Conservation (phyloP, 1,140 invertebrate species). For the Agrypnia vestita region DNA sequence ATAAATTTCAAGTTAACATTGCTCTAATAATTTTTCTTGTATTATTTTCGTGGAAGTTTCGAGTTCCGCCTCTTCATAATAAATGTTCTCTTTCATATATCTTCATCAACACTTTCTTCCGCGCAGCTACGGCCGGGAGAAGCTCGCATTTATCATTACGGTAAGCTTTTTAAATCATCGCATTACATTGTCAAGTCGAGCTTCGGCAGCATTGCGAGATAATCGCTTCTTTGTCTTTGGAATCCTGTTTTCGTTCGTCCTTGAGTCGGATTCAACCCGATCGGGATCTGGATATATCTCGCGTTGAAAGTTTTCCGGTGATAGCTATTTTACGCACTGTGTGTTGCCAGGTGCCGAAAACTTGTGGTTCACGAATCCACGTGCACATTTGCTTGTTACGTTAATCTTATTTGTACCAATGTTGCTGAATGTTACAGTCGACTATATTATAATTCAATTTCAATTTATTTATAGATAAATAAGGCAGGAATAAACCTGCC, state of each 20-base stretch:
- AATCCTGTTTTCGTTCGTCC: slow-evolving; percentile 27
- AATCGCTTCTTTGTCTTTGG: slow-evolving; percentile 35
- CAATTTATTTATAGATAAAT: too few relatives aligned
- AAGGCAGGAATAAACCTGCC: too few relatives aligned
- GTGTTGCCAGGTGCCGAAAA: slow-evolving; percentile 2
- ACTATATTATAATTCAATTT: too few relatives aligned
- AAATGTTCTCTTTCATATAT: slow-evolving; percentile 6
- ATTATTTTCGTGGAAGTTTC: too few relatives aligned
- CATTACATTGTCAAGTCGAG: slow-evolving; percentile 41
- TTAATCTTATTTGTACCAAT: too few relatives aligned
- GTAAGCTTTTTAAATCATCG: slow-evolving; percentile 44
- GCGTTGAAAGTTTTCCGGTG: slow-evolving; percentile 14
- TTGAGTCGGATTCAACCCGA: slow-evolving; percentile 21
- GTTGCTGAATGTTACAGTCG: too few relatives aligned
- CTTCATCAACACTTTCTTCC: slow-evolving; percentile 8
- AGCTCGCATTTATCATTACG: slow-evolving; percentile 38
- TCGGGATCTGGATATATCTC: slow-evolving; percentile 26
- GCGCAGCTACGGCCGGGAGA: background rate
- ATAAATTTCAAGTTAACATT: too few relatives aligned
- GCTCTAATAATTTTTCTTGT: too few relatives aligned
- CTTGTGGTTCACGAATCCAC: too few relatives aligned
- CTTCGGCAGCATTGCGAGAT: slow-evolving; percentile 33
- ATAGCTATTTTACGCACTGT: slow-evolving; percentile 28
- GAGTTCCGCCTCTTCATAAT: background rate
- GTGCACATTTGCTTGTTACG: too few relatives aligned